These are phyloP conservation scores for Amiota minor DNA, from an alignment of 2,888 invertebrate species.

Conservation along the genomic window DNA sequence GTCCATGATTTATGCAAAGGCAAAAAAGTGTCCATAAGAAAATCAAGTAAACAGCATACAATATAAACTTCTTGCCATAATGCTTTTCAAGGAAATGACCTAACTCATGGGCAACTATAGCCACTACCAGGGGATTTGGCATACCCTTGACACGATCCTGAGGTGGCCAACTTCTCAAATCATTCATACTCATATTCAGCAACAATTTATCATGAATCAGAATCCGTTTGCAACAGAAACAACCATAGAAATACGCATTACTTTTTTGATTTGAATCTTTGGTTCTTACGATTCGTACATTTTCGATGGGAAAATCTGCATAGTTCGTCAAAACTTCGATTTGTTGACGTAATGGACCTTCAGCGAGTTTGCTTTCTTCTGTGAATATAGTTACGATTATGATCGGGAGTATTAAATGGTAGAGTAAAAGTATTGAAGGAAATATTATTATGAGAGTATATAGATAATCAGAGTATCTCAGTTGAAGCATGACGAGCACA, in stretches of 20 bases:
- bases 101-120: conserved; percentile 94
- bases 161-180: conserved; percentile 41
- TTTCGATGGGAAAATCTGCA: conserved; percentile 91
- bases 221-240: conserved; percentile 95
- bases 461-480: too few relatives aligned
- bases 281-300: conserved; percentile 94
- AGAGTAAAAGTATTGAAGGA: neutral
- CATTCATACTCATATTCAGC: conserved; percentile 77
- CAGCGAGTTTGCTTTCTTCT: conserved; percentile 81
- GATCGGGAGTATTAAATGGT: conserved; percentile 86
- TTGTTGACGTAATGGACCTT: conserved; percentile 85
- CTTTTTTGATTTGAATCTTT: conserved; percentile 95
- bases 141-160: conserved; percentile 77
- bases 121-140: conserved; percentile 89
- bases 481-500: too few relatives aligned
- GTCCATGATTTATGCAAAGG: conserved; percentile 67
- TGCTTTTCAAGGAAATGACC: conserved; percentile 97
- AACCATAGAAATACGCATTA: conserved; percentile 97
- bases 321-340: conserved; percentile 90
- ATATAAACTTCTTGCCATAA: conserved; percentile 79
- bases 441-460: neutral
- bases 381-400: conserved; percentile 91
- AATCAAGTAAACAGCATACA: conserved; percentile 74
- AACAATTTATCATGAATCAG: conserved; percentile 96
- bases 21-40: conserved; percentile 83